phyloP scores from a whole-genome alignment of 1,140 invertebrate genomes.

The Prorops nasuta region DNA sequence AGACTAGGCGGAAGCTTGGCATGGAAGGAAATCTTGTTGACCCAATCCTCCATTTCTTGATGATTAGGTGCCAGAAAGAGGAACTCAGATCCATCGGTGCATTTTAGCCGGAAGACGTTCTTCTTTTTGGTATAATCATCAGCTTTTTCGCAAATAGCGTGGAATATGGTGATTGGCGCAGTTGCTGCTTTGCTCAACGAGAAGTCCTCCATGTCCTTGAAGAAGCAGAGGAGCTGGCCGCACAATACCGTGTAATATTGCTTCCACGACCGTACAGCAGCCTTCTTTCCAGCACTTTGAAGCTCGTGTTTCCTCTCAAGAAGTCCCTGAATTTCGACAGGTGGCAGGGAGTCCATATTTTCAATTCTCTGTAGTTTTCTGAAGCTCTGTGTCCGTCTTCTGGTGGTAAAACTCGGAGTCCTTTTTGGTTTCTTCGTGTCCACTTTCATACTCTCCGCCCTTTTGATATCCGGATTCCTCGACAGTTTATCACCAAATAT shows the following conservation, averaged over 20 bases:
- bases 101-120: slow-evolving; percentile 85
- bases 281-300: slow-evolving; percentile 89
- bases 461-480: slow-evolving; percentile 69
- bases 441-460: slow-evolving; percentile 86
- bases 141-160: slow-evolving; percentile 80
- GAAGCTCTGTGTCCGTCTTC: slow-evolving; percentile 86
- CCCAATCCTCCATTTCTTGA: slow-evolving; percentile 87
- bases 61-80: slow-evolving; percentile 77
- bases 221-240: slow-evolving; percentile 96
- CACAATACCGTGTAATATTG: slow-evolving; percentile 93
- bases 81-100: slow-evolving; percentile 90
- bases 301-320: slow-evolving; percentile 94
- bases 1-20: slow-evolving; percentile 86
- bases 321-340: slow-evolving; percentile 87
- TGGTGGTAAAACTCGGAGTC: slow-evolving; percentile 92
- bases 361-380: slow-evolving; percentile 72
- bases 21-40: slow-evolving; percentile 91
- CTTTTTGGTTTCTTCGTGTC: slow-evolving; percentile 76
- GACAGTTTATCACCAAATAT: slow-evolving; percentile 73
- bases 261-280: slow-evolving; percentile 94
- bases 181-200: slow-evolving; percentile 81
- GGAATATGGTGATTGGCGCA: slow-evolving; percentile 86
- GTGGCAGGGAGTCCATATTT: slow-evolving; percentile 73
- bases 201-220: slow-evolving; percentile 93
- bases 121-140: slow-evolving; percentile 95